Conservation (phyloP, 2,113 vertebrate species). For the Brachyistius frenatus region DNA sequence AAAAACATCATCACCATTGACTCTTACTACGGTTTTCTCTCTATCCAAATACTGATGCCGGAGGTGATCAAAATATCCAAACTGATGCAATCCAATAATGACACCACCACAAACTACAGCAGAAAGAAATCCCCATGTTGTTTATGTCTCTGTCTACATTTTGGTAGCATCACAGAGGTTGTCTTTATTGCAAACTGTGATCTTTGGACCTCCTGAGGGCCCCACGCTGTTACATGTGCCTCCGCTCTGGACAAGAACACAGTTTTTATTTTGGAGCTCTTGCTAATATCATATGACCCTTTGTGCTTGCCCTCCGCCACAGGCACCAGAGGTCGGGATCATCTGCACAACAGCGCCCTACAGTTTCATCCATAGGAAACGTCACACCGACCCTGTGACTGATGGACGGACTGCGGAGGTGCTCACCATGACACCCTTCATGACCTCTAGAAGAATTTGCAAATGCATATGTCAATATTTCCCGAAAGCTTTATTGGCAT, state of each 20-base stretch:
- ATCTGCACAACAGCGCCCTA: background rate
- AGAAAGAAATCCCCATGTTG: too few relatives aligned
- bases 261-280: slow-evolving; percentile 2
- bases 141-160: too few relatives aligned
- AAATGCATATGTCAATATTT: slow-evolving; percentile 48
- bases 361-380: background rate
- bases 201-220: background rate
- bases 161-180: too few relatives aligned
- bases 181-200: background rate
- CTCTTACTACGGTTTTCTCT: background rate
- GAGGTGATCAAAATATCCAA: too few relatives aligned
- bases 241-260: background rate
- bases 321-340: slow-evolving; percentile 5
- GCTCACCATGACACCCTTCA: background rate
- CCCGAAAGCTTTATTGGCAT: slow-evolving; percentile 28
- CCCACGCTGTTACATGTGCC: background rate
- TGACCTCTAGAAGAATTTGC: slow-evolving; percentile 38
- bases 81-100: too few relatives aligned
- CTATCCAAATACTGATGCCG: background rate
- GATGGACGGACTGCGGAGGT: slow-evolving; percentile 7
- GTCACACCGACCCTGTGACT: background rate
- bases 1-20: too few relatives aligned
- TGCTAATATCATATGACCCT: slow-evolving; percentile 1
- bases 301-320: background rate
- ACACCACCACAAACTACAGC: too few relatives aligned